Base-by-base conservation (phyloP, 64 coral and sea anemone genomes). In the Montipora efflorescens region DNA sequence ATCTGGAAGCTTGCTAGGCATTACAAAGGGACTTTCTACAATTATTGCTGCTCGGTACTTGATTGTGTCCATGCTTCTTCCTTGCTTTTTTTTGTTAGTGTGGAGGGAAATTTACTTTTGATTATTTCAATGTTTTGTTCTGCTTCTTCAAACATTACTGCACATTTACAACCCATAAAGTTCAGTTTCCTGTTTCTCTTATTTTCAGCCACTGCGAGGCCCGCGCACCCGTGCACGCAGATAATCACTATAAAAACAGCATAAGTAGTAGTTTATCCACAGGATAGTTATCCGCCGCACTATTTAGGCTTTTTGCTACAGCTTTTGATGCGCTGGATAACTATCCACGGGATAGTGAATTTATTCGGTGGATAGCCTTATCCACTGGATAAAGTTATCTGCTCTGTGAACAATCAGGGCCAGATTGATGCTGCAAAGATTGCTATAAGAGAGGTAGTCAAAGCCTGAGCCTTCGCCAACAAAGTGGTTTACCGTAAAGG, bases 341-440 rank as follows among this genome's bases (percentile, higher is more conserved):
- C 87, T 76, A 88, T 75, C 15, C 87, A 75, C 47, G 47, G 71
- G 25, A 75, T 88, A 88, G 82, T 1, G 28, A 28, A 28, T 28
- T 28, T 28, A 28, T 28, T 28, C 28, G 28, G 28, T 71, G 71
- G 25, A 75, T 88, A 88, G 82, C 10, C 61, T 47, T 86, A 86
- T 67, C 46, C 82, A 59, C 45, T 11, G 7, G 59, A 67, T 86
- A 86, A 53, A 75, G 49, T 88, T 75, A 88, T 88, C 71, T 9
- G 49, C 47, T 20, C 53, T 88, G 76, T 88, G 87, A 88, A 88
- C 87, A 88, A 88, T 48, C 70, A 48, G 87, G 18, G 67, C 87
- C 87, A 36, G 81, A 28, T 28, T 28, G 28, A 28, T 28, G 28
- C 28, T 28, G 28, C 28, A 28, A 28, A 28, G 28, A 28, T 28